A percentile compares a stretch with the other conserved stretches of the same genome.
These are phyloP conservation scores for Rana temporaria DNA, from an alignment of 2,113 vertebrate genomes.

Conservation along the genomic window DNA sequence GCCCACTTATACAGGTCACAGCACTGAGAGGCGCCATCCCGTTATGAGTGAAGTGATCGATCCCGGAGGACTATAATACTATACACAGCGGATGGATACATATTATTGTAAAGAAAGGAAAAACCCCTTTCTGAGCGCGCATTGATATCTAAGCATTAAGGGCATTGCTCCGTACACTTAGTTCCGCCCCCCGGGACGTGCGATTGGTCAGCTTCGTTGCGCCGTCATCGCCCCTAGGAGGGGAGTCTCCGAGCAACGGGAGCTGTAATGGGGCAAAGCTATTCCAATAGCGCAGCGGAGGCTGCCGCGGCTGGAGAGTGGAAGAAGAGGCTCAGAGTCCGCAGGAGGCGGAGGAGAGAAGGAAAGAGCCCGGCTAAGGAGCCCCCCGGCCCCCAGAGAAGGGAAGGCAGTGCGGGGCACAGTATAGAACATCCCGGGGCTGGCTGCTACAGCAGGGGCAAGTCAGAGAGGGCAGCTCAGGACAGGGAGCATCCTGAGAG, in stretches of 20 bases:
- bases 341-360: conserved; percentile 1
- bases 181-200: neutral
- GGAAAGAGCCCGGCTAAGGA: conserved; percentile 11
- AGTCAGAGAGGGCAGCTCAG: neutral
- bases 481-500: no score
- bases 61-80: neutral
- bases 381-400: neutral
- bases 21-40: neutral
- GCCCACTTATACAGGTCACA: no score
- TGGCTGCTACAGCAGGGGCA: neutral
- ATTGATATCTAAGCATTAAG: neutral
- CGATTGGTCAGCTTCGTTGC: neutral
- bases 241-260: conserved; percentile 21
- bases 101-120: neutral
- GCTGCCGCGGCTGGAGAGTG: conserved; percentile 27
- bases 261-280: conserved; percentile 27
- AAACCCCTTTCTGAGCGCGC: neutral
- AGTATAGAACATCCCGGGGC: neutral
- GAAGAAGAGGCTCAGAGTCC: conserved; percentile 30
- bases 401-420: neutral
- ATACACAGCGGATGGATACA: neutral
- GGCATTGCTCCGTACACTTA: neutral
- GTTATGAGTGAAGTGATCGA: neutral
- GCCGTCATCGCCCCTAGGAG: conserved; percentile 8
- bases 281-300: conserved; percentile 15